A percentile compares a stretch with the other conserved stretches of the same genome.
These are phyloP conservation scores for Sebastes kiyomatsui DNA, from an alignment of 2,797 vertebrate species.

Conservation along the genomic window DNA sequence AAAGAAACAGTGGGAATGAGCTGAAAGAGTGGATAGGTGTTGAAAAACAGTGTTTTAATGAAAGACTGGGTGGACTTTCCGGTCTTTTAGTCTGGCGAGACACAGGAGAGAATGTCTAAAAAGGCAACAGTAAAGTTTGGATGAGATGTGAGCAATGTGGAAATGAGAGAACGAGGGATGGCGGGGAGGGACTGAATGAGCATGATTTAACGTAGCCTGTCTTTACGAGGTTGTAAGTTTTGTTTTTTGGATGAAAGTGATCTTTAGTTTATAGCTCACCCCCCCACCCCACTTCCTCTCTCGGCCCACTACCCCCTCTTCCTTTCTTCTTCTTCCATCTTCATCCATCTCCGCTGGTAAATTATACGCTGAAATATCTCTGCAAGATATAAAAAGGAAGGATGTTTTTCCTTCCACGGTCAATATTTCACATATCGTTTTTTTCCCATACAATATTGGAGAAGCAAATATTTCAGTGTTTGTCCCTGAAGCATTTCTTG, in stretches of 20 bases:
- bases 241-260: conserved; percentile 55
- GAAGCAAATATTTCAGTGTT: conserved; percentile 23
- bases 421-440: conserved; percentile 23
- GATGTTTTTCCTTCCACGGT: conserved; percentile 21
- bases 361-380: conserved; percentile 24
- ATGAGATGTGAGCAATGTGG: conserved; percentile 4
- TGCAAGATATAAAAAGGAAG: conserved; percentile 29
- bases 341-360: conserved; percentile 22
- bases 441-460: background rate
- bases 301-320: background rate
- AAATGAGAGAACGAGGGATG: background rate
- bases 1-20: background rate
- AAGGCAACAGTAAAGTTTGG: background rate
- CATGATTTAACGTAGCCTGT: conserved; percentile 41
- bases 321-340: conserved; percentile 17
- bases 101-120: background rate
- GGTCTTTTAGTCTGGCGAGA: background rate
- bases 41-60: background rate
- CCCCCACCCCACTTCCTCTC: background rate
- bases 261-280: conserved; percentile 46
- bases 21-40: conserved; percentile 1
- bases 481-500: conserved; percentile 8
- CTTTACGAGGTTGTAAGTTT: conserved; percentile 63
- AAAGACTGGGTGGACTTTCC: background rate
- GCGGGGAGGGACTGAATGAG: background rate